phyloP scores from a whole-genome alignment of 2,797 vertebrate genomes.

The Propithecus perrieri region DNA sequence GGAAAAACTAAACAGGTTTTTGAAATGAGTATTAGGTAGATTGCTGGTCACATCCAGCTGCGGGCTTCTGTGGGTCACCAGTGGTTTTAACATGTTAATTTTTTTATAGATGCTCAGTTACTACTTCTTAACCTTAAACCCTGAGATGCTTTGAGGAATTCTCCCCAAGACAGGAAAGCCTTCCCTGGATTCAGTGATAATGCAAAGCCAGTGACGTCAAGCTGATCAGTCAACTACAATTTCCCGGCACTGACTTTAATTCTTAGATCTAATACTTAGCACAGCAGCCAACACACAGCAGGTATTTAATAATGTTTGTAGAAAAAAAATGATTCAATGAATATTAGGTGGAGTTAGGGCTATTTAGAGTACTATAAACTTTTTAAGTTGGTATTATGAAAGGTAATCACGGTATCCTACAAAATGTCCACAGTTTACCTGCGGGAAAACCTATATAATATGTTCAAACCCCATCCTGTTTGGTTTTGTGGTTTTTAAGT shows the following conservation, averaged over 20 bases:
- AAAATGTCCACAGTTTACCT: neutral
- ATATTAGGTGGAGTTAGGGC: neutral
- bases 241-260: neutral
- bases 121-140: neutral
- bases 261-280: neutral
- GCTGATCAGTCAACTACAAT: neutral
- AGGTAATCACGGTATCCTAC: neutral
- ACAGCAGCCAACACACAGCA: neutral
- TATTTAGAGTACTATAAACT: neutral
- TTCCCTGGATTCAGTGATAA: neutral
- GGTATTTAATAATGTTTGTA: neutral
- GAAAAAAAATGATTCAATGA: neutral
- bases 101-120: neutral
- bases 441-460: neutral
- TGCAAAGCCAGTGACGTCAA: neutral
- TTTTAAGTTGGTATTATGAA: neutral
- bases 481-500: neutral
- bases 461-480: neutral
- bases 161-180: neutral
- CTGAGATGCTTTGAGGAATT: neutral
- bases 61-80: neutral
- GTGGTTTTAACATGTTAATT: neutral
- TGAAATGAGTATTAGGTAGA: neutral
- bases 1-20: neutral
- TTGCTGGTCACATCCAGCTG: neutral